Evolutionary conservation across 1,140 invertebrate species (phyloP), one percentile per base, ranked within the genome.

Genomic region (Papilio dardanus): DNA sequence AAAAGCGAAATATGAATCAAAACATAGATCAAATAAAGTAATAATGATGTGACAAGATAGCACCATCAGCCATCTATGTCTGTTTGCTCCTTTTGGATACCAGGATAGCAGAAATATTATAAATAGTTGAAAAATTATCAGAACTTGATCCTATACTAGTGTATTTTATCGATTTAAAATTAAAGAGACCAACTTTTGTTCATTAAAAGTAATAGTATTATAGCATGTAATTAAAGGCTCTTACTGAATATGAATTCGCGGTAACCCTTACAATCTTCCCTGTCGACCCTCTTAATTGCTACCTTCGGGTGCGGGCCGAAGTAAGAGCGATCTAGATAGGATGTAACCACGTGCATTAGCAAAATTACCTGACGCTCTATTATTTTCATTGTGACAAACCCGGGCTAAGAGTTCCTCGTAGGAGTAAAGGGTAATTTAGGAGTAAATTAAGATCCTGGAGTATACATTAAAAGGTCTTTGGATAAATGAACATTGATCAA

Each of bases 321-420:
- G 83, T 86, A 89, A 87, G 87, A 87, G 86, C 84, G 82, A 91
- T 89, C 87, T 83, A 90, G 89, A 92, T 88, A 91, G 88, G 81
- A 84, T 83, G 85, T 86, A 91, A 92, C 91, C 91, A 81, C 91
- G 80, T 91, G 87, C 91, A 92, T 92, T 91, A 91, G 89, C 85
- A 83, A 92, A 91, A 92, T 91, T 91, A 90, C 89, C 86, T 85
- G 81, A 81, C 81, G 83, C 86, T 89, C 87, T 91, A 89, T 92
- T 90, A 91, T 92, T 91, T 91, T 91, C 90, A 92, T 89, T 91
- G 86, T 81, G 84, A 90, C 85, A 88, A 83, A 84, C 84, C n/a
- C 79, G 81, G 79, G 81, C 74, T 74, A 80, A 80, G 78, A 79
- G 77, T 80, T 83, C 80, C 62, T 69, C 74, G 76, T 69, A 75